A percentile compares a stretch with the other conserved stretches of the same genome.
phyloP scores from a whole-genome alignment of 37 sponge, comb jelly and placozoan genomes.

The Eunapius fragilis region DNA sequence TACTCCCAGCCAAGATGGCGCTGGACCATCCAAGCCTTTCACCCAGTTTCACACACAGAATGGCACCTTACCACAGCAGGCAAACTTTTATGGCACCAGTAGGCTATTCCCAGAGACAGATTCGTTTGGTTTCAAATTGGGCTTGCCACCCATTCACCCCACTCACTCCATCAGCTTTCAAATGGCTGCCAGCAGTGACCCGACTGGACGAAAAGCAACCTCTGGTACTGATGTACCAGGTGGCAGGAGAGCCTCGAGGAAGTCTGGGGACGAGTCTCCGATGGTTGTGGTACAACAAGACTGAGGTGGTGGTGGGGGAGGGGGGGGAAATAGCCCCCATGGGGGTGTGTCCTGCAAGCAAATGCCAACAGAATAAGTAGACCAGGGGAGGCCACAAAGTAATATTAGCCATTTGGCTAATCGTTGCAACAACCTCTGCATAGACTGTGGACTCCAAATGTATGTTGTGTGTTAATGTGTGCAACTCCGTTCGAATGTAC shows the following conservation, averaged over 20 bases:
- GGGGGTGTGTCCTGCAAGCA: not conserved
- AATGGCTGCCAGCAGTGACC: not conserved
- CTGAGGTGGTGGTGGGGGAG: not conserved
- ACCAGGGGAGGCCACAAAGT: not conserved
- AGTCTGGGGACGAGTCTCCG: not conserved
- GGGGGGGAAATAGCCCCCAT: not conserved
- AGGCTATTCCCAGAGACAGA: conserved; percentile 43
- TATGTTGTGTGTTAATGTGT: not conserved
- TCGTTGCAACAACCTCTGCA: not conserved
- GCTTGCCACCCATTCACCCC: not conserved
- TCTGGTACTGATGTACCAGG: not conserved
- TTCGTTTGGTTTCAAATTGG: conserved; percentile 51
- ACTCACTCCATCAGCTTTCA: not conserved
- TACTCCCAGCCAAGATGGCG: not conserved
- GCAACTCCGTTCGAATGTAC: not conserved
- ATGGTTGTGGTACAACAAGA: not conserved
- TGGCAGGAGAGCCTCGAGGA: not conserved
- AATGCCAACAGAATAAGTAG: not conserved
- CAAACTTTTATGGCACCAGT: conserved; percentile 49
- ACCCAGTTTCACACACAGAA: conserved; percentile 17
- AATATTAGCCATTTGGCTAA: not conserved
- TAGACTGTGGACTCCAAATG: not conserved
- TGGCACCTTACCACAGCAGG: conserved; percentile 21
- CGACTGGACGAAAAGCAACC: not conserved
- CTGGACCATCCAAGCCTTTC: not conserved